These are phyloP conservation scores for Erinaceus europaeus DNA, from an alignment of 2,113 vertebrate genomes.

Conservation along the genomic window DNA sequence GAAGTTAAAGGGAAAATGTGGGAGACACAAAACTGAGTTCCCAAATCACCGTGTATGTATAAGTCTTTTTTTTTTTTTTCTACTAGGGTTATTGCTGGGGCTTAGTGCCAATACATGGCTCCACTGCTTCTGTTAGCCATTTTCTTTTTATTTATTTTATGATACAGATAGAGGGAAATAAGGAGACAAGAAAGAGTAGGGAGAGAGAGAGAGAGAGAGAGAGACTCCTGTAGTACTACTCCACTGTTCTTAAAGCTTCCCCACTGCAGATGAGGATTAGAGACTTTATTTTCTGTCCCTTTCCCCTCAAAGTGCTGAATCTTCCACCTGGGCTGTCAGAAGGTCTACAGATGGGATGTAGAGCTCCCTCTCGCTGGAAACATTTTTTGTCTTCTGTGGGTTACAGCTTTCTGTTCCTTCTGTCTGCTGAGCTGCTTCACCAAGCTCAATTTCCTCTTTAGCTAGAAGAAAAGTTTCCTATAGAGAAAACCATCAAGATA, in stretches of 20 bases:
- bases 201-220: no score
- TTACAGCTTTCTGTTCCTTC: slow-evolving; percentile 52
- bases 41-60: no score
- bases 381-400: slow-evolving; percentile 75
- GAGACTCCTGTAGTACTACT: no score
- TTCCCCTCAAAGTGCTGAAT: neutral
- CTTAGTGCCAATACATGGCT: no score
- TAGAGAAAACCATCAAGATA: slow-evolving; percentile 46
- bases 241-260: no score
- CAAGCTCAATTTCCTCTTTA: slow-evolving; percentile 59
- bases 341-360: slow-evolving; percentile 96
- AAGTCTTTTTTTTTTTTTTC: no score
- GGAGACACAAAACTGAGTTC: neutral
- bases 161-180: no score
- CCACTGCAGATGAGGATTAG: no score
- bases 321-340: slow-evolving; percentile 93
- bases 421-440: slow-evolving; percentile 55
- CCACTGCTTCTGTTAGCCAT: no score
- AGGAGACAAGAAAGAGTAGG: no score
- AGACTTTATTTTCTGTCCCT: neutral
- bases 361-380: slow-evolving; percentile 85
- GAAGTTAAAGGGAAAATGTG: neutral
- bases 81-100: no score
- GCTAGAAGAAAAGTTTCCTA: slow-evolving; percentile 73
- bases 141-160: no score